These are phyloP conservation scores for Salticus scenicus DNA, from an alignment of 2,888 invertebrate species.

Conservation along the genomic window DNA sequence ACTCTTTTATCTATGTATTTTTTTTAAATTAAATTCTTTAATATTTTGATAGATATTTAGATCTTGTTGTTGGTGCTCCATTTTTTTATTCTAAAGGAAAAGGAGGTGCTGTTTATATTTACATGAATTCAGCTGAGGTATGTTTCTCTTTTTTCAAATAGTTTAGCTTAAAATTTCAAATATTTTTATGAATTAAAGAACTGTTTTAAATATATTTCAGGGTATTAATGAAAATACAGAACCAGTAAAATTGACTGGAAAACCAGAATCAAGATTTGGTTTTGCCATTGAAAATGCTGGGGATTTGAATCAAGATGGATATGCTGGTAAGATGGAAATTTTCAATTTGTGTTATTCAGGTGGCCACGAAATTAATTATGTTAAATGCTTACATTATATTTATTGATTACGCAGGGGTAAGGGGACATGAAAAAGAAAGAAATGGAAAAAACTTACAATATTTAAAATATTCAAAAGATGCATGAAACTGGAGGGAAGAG, in stretches of 20 bases:
- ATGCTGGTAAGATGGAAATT: slow-evolving; percentile 56
- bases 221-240: slow-evolving; percentile 27
- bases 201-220: neutral
- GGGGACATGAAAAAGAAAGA: too few species aligned
- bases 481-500: too few species aligned
- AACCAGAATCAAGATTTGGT: slow-evolving; percentile 91
- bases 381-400: neutral
- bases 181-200: neutral
- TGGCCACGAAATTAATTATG: neutral
- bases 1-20: too few species aligned
- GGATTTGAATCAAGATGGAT: slow-evolving; percentile 93
- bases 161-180: neutral
- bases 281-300: slow-evolving; percentile 92
- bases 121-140: slow-evolving; percentile 77
- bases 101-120: slow-evolving; percentile 96
- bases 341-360: neutral
- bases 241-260: slow-evolving; percentile 79
- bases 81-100: slow-evolving; percentile 89
- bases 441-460: too few species aligned
- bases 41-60: slow-evolving; percentile 76
- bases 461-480: too few species aligned
- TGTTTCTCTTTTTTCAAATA: neutral
- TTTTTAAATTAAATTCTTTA: too few species aligned
- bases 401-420: too few species aligned
- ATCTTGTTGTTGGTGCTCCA: slow-evolving; percentile 93